Conservation (phyloP, 2,888 invertebrate species). For the Drepanosiphum platanoidis region DNA sequence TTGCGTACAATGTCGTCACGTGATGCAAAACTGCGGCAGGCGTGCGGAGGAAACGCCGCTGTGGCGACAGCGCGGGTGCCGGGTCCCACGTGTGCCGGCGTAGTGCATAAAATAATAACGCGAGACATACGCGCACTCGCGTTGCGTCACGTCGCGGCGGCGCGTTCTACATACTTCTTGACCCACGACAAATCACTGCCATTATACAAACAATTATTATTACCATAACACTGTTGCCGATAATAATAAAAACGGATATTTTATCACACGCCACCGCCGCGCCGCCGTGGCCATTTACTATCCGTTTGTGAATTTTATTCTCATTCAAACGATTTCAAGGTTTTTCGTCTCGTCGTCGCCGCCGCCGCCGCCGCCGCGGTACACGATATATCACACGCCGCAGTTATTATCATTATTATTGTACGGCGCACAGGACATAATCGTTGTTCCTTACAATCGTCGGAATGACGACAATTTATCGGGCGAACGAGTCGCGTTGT, state of each 20-base stretch:
- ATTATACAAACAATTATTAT: constrained; percentile 24
- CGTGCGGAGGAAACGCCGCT: not conserved
- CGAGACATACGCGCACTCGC: too few species aligned
- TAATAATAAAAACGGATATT: constrained; percentile 28
- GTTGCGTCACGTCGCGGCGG: constrained; percentile 3
- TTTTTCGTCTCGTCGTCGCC: constrained; percentile 24
- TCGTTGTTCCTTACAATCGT: too few species aligned
- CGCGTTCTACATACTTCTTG: constrained; percentile 29
- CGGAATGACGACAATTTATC: not conserved
- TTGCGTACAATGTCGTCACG: too few species aligned
- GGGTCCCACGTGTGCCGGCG: not conserved
- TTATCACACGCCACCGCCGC: not conserved
- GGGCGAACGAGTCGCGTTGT: not conserved
- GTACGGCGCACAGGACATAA: not conserved
- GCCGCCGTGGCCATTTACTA: not conserved
- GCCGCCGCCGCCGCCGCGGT: too few species aligned
- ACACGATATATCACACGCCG: too few species aligned
- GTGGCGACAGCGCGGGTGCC: not conserved
- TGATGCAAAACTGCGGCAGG: too few species aligned
- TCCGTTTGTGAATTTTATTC: not conserved
- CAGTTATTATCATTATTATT: not conserved
- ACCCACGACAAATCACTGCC: constrained; percentile 25
- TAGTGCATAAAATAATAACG: not conserved
- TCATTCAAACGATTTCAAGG: constrained; percentile 22
- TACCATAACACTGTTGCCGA: not conserved